A percentile compares a stretch with the other conserved stretches of the same genome.
Evolutionary conservation across 2,888 invertebrate genomes (phyloP).

Genomic region (Aporophyla nigra): DNA sequence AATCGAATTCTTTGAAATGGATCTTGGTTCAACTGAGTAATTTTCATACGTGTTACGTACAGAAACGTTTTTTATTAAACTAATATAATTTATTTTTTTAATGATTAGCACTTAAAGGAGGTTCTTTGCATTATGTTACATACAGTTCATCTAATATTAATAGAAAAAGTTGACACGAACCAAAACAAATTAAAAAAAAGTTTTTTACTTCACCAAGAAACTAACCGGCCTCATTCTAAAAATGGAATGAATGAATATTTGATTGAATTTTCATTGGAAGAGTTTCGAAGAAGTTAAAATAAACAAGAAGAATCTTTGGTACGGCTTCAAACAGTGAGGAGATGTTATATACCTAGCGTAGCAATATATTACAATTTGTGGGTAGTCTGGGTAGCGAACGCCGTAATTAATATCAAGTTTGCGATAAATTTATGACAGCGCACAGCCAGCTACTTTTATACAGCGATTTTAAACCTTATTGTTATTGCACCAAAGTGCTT

Average conservation of each 20-base stretch:
- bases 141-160: conserved; percentile 57
- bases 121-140: conserved; percentile 19
- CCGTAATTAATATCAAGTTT: conserved; percentile 89
- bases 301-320: conserved; percentile 55
- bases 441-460: conserved; percentile 41
- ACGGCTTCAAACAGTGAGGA: conserved; percentile 48
- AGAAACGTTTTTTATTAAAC: conserved; percentile 1
- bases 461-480: conserved; percentile 71
- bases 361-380: conserved; percentile 84
- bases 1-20: conserved; percentile 54
- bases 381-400: conserved; percentile 77
- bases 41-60: conserved; percentile 41
- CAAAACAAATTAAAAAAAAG: conserved; percentile 22
- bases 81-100: too few species aligned
- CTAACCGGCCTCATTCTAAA: conserved; percentile 24
- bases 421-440: conserved; percentile 80
- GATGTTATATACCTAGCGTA: conserved; percentile 68
- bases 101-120: conserved; percentile 2
- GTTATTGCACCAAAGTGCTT: conserved; percentile 36
- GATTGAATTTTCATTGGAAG: conserved; percentile 47
- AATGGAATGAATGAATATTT: conserved; percentile 29
- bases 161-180: conserved; percentile 55
- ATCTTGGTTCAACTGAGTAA: conserved; percentile 42
- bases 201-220: conserved; percentile 38
- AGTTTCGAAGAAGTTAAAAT: conserved; percentile 56